phyloP scores from a whole-genome alignment of 2,797 vertebrate genomes.

The Tenualosa thibaudeaui region DNA sequence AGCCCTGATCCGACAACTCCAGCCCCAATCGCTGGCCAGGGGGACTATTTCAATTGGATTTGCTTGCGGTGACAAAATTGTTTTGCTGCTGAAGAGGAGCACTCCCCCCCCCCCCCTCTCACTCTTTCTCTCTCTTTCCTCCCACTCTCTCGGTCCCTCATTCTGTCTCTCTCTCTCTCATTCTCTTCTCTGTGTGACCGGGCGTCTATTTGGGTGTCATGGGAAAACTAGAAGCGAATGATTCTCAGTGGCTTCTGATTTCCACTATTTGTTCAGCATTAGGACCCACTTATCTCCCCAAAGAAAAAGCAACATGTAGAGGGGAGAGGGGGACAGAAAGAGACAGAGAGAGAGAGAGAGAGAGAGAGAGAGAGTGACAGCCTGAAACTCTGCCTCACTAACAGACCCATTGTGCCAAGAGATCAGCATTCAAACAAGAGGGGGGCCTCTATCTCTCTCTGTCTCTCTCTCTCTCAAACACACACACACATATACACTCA shows the following conservation, averaged over 20 bases:
- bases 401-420: conserved; percentile 86
- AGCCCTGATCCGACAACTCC: conserved; percentile 88
- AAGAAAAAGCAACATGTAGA: conserved; percentile 98
- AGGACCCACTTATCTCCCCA: conserved; percentile 98
- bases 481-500: conserved; percentile 46
- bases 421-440: conserved; percentile 96
- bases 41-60: conserved; percentile 95
- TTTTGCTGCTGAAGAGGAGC: conserved; percentile 81
- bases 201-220: conserved; percentile 95
- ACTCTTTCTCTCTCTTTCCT: conserved; percentile 27
- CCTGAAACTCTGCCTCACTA: conserved; percentile 88
- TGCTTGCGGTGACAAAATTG: conserved; percentile 96
- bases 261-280: conserved; percentile 99
- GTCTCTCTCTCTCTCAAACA: conserved; percentile 50
- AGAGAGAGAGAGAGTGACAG: conserved; percentile 89
- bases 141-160: conserved; percentile 51
- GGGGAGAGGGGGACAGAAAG: conserved; percentile 94
- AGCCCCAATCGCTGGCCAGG: conserved; percentile 83
- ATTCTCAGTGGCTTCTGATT: conserved; percentile 99
- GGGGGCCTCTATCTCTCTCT: conserved; percentile 80
- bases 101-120: conserved; percentile 31
- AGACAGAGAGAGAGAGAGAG: conserved; percentile 79
- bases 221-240: conserved; percentile 98
- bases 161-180: conserved; percentile 53
- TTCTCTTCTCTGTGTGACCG: conserved; percentile 71